Conservation (phyloP, 2,888 invertebrate genomes). For the Strigamia crassipes region DNA sequence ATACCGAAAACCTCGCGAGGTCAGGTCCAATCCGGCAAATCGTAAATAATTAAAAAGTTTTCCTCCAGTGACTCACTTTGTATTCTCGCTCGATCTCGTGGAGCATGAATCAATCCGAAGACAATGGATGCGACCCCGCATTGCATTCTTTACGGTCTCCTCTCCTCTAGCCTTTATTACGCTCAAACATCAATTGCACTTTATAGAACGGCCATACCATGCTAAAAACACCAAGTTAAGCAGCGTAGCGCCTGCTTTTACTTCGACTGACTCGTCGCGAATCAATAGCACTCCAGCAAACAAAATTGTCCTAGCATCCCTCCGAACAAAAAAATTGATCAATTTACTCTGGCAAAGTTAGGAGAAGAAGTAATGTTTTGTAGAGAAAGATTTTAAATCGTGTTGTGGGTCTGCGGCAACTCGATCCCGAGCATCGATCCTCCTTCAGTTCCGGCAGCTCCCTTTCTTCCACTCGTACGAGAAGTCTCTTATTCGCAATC, state of each 20-base stretch:
- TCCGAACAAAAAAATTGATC: background rate
- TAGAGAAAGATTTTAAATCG: background rate
- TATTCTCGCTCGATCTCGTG: no score
- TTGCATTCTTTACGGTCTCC: no score
- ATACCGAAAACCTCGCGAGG: no score
- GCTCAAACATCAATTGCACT: no score
- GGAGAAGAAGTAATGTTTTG: background rate
- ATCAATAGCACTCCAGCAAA: background rate
- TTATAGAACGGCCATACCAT: background rate
- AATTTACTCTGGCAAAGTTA: no score
- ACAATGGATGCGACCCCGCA: no score
- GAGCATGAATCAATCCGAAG: no score
- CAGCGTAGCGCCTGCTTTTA: background rate
- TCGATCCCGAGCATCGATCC: slow-evolving; percentile 17
- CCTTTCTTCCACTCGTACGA: background rate
- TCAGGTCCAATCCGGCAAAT: no score
- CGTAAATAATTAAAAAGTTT: no score
- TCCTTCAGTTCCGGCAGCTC: background rate
- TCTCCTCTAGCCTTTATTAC: no score
- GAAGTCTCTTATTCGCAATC: slow-evolving; percentile 28
- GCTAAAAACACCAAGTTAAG: background rate
- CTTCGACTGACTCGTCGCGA: background rate
- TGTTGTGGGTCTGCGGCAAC: slow-evolving; percentile 4
- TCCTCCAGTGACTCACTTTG: no score
- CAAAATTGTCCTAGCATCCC: background rate